These are phyloP conservation scores for Drosophila triauraria DNA, from an alignment of 1,140 invertebrate species.

Conservation along the genomic window DNA sequence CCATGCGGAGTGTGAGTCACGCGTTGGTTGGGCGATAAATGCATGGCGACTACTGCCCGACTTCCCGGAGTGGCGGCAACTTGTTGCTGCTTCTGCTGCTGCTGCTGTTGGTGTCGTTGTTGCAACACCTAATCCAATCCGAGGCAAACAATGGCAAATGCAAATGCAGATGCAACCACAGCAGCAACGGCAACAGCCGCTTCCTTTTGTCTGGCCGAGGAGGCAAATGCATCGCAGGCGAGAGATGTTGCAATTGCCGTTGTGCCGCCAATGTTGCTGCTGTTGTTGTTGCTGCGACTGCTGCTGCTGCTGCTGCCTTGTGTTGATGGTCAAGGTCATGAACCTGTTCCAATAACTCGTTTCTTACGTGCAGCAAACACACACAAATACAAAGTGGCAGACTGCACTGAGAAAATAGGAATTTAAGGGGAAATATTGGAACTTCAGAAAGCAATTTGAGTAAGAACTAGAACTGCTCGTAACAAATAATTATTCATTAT, in stretches of 20 bases:
- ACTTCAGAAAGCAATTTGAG: too few species aligned
- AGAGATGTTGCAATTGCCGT: conserved; percentile 46
- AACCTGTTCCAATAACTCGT: conserved; percentile 84
- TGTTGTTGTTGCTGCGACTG: conserved; percentile 45
- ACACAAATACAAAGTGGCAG: conserved; percentile 12
- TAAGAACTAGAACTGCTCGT: too few species aligned
- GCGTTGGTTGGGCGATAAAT: conserved; percentile 40
- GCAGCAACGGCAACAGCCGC: conserved; percentile 38
- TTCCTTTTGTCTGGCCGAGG: conserved; percentile 56
- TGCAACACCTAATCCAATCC: conserved; percentile 57
- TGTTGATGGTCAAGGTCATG: conserved; percentile 84
- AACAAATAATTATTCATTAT: too few species aligned
- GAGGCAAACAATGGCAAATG: conserved; percentile 58
- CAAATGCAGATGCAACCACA: conserved; percentile 52
- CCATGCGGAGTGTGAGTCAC: conserved; percentile 41
- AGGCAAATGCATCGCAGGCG: conserved; percentile 28
- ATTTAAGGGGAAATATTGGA: background rate
- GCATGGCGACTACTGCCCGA: conserved; percentile 50
- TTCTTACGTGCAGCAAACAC: conserved; percentile 73
- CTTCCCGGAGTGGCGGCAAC: conserved; percentile 62
- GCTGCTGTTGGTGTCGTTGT: conserved; percentile 9
- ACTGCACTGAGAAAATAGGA: conserved; percentile 23
- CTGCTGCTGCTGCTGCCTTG: conserved; percentile 63
- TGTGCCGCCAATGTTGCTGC: conserved; percentile 62
- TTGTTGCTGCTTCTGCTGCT: conserved; percentile 51